A percentile compares a stretch with the other conserved stretches of the same genome.
These are phyloP conservation scores for Buteo buteo DNA, from an alignment of 2,113 vertebrate species.

Conservation along the genomic window DNA sequence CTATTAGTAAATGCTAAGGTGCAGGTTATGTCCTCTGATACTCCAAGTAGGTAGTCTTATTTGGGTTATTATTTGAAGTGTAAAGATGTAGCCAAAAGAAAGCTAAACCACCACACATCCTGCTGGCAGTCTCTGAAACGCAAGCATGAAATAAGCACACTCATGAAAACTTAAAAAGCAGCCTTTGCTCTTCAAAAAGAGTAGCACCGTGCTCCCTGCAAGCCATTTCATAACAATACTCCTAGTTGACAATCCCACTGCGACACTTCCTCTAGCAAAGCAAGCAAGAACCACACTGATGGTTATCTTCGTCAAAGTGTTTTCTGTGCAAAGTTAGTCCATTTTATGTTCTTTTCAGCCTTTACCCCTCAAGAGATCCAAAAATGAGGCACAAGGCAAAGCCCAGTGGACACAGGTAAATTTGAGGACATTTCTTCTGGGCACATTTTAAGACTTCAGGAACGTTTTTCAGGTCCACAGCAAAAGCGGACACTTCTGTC, in stretches of 20 bases:
- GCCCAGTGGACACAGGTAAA: not conserved
- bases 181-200: not conserved
- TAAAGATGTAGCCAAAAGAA: slow-evolving; percentile 14
- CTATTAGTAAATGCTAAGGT: not conserved
- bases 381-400: not conserved
- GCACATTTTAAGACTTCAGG: not conserved
- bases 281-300: not conserved
- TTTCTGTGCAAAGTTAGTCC: not conserved
- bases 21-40: not conserved
- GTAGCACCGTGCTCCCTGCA: not conserved
- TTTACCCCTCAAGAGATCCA: not conserved
- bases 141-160: not conserved
- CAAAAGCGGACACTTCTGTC: not conserved
- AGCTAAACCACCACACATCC: not conserved
- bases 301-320: not conserved
- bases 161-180: slow-evolving; percentile 10
- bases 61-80: not conserved
- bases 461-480: not conserved
- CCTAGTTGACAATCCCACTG: not conserved
- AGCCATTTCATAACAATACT: not conserved
- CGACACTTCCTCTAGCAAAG: not conserved
- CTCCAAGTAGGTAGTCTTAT: not conserved
- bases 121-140: not conserved
- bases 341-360: not conserved
- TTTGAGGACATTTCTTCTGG: not conserved